A percentile compares a stretch with the other conserved stretches of the same genome.
Conservation (phyloP, 2,888 invertebrate species). For the Harmothoe impar region DNA sequence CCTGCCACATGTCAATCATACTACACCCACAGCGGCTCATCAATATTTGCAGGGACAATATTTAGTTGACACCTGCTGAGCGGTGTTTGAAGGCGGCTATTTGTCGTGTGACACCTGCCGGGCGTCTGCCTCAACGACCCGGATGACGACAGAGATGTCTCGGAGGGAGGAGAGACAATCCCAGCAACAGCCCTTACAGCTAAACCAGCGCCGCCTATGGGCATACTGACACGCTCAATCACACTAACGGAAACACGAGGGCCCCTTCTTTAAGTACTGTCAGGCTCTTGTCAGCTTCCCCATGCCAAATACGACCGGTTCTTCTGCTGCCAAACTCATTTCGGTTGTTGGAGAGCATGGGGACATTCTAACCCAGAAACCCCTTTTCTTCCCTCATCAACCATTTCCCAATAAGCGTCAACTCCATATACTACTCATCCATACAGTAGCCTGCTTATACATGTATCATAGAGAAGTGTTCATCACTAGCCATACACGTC, state of each 20-base stretch:
- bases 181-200: background rate
- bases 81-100: background rate
- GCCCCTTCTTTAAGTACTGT: background rate
- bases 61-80: constrained; percentile 24
- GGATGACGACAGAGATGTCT: constrained; percentile 29
- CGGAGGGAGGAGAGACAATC: background rate
- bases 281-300: no score
- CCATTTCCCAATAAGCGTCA: no score
- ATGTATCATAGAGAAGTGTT: no score
- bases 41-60: constrained; percentile 59
- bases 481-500: no score
- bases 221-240: background rate
- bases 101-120: constrained; percentile 44
- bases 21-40: constrained; percentile 13
- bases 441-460: no score
- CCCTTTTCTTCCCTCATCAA: no score
- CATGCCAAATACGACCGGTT: no score
- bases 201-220: background rate
- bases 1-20: background rate
- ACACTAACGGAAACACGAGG: background rate
- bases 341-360: no score
- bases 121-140: background rate
- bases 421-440: no score
- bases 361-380: no score
- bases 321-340: no score